phyloP scores from a whole-genome alignment of 2,113 vertebrate species.

The Forbesichthys papilliferus region DNA sequence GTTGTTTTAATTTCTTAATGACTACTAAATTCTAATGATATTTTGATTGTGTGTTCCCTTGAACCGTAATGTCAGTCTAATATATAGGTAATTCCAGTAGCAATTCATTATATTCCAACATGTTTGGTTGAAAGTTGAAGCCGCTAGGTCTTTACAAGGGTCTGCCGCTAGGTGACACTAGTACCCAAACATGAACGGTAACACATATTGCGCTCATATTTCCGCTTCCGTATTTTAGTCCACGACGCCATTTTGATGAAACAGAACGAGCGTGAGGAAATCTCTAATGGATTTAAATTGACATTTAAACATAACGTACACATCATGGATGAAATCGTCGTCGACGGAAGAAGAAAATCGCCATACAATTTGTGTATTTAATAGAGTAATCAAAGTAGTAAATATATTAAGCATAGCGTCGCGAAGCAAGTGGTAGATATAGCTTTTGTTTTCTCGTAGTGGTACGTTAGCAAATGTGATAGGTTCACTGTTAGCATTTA shows the following conservation, averaged over 20 bases:
- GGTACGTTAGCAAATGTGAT: slow-evolving; percentile 26
- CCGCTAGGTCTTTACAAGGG: no score
- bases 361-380: background rate
- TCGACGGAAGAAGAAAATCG: slow-evolving; percentile 9
- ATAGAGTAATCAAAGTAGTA: background rate
- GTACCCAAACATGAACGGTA: background rate
- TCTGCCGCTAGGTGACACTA: no score
- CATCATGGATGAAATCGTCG: background rate
- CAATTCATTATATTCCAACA: no score
- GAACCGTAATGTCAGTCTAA: no score
- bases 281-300: slow-evolving; percentile 44
- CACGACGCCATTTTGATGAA: slow-evolving; percentile 71
- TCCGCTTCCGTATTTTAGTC: slow-evolving; percentile 49
- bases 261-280: slow-evolving; percentile 31
- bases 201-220: background rate
- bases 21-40: no score
- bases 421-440: background rate
- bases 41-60: no score
- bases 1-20: no score
- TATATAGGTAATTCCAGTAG: no score
- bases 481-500: slow-evolving; percentile 42
- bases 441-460: slow-evolving; percentile 44
- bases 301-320: background rate
- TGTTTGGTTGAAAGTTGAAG: no score
- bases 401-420: slow-evolving; percentile 32